Evolutionary conservation across 2,888 invertebrate genomes (phyloP).

Genomic region (Ceraclea dissimilis): DNA sequence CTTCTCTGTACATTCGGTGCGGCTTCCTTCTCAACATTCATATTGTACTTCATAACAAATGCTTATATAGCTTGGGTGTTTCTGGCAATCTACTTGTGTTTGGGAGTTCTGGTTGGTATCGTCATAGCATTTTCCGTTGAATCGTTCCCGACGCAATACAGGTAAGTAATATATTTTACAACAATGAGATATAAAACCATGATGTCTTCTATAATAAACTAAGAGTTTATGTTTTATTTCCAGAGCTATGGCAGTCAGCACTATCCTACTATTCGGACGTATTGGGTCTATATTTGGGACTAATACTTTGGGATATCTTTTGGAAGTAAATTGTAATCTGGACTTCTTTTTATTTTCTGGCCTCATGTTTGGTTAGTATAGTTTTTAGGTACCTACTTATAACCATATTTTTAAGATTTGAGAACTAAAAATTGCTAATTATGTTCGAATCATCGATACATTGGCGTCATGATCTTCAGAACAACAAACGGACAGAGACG

Average conservation of each 20-base stretch:
- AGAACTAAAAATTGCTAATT: no score
- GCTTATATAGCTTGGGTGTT: constrained; percentile 42
- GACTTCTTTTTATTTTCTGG: constrained; percentile 51
- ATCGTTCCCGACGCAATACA: constrained; percentile 42
- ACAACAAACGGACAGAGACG: no score
- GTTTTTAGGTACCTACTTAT: not conserved
- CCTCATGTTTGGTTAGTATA: constrained; percentile 37
- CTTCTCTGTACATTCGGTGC: constrained; percentile 34
- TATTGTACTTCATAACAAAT: constrained; percentile 36
- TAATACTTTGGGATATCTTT: constrained; percentile 50
- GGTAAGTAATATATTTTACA: constrained; percentile 30
- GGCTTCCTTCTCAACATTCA: constrained; percentile 33
- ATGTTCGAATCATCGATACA: no score
- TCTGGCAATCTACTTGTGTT: constrained; percentile 42
- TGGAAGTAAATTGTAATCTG: constrained; percentile 49
- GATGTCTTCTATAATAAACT: not conserved
- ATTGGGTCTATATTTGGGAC: constrained; percentile 52
- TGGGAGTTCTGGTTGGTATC: constrained; percentile 43
- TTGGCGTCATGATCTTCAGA: no score
- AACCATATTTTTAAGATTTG: no score
- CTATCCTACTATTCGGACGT: constrained; percentile 49
- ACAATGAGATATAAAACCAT: not conserved
- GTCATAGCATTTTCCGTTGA: constrained; percentile 45
- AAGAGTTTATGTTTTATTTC: constrained; percentile 24
- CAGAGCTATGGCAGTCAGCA: constrained; percentile 53